These are phyloP conservation scores for Dreissena rostriformis DNA, from an alignment of 1,140 invertebrate genomes.

Conservation along the genomic window DNA sequence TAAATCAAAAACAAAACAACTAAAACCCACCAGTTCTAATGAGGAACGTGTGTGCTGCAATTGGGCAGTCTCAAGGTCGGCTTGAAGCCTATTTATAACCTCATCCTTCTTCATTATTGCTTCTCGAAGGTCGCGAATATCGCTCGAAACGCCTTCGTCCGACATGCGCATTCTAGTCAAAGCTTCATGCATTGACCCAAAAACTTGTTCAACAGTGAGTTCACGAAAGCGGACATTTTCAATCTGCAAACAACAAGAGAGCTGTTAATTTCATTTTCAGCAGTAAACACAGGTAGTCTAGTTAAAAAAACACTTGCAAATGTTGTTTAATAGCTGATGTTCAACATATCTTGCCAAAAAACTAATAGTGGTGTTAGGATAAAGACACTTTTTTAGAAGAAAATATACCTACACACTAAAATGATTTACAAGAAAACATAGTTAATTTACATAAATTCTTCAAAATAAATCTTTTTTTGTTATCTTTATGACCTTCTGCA, in stretches of 20 bases:
- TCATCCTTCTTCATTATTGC: slow-evolving; percentile 72
- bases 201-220: slow-evolving; percentile 77
- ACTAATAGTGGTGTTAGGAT: too few species aligned
- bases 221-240: slow-evolving; percentile 77
- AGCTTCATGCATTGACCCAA: slow-evolving; percentile 74
- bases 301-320: too few species aligned
- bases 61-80: slow-evolving; percentile 61
- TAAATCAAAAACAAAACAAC: background rate
- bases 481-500: too few species aligned
- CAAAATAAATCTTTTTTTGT: too few species aligned
- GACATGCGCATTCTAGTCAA: slow-evolving; percentile 60
- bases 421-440: too few species aligned
- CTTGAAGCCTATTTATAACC: slow-evolving; percentile 68
- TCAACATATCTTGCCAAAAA: too few species aligned
- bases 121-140: slow-evolving; percentile 62
- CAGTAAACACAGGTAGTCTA: too few species aligned
- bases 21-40: slow-evolving; percentile 19
- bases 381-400: too few species aligned
- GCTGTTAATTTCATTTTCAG: too few species aligned
- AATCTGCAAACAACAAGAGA: slow-evolving; percentile 66
- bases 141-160: slow-evolving; percentile 27
- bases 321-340: too few species aligned
- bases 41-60: slow-evolving; percentile 1
- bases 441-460: too few species aligned
- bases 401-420: too few species aligned